Conservation (phyloP, 2,888 invertebrate species). For the Pristionchus entomophagus region DNA sequence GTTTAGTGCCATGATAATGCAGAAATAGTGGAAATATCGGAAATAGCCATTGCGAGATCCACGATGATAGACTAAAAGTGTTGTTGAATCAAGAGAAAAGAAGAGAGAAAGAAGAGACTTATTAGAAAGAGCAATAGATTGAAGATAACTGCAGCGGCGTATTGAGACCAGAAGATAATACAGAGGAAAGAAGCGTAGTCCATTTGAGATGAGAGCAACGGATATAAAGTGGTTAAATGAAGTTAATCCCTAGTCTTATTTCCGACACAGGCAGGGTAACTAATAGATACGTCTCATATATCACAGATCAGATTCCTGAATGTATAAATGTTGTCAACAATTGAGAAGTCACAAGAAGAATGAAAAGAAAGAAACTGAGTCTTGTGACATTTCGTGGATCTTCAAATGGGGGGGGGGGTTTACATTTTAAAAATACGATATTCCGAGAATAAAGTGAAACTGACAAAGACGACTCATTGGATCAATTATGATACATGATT, state of each 20-base stretch:
- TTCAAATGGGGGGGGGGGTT: no score
- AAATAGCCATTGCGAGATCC: not conserved
- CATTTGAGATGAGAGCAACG: not conserved
- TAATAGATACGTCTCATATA: not conserved
- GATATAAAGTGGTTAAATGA: not conserved
- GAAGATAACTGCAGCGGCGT: not conserved
- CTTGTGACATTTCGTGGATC: no score
- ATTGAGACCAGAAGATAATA: not conserved
- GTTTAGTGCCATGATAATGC: not conserved
- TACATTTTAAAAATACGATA: no score
- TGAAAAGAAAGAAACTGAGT: no score
- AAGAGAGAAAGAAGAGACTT: not conserved
- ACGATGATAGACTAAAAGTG: not conserved
- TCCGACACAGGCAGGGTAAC: no score
- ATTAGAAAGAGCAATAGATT: not conserved
- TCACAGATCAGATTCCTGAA: not conserved
- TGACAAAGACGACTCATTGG: no score
- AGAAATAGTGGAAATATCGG: constrained; percentile 7
- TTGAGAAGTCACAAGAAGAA: no score
- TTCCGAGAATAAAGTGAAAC: no score
- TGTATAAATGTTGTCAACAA: not conserved
- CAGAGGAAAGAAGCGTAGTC: not conserved
- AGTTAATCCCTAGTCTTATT: not conserved
- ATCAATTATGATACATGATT: no score
- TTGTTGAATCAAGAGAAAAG: not conserved